Base-by-base conservation (phyloP, 2,888 invertebrate species). In the Nomada lathburiana region DNA sequence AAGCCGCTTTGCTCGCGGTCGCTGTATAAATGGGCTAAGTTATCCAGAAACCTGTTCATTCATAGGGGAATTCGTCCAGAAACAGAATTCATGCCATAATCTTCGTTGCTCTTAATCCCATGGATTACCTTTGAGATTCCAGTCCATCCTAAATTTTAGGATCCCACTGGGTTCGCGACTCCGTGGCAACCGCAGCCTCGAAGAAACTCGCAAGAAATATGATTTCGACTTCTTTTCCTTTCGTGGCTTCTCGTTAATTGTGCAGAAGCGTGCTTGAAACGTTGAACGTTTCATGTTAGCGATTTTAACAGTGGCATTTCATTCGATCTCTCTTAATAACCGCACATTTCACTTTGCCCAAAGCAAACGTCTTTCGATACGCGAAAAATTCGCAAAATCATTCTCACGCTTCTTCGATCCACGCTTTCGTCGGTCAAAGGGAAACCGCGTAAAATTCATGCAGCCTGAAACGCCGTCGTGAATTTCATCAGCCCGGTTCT, bases 1-100 rank as follows among this genome's bases (percentile, higher is more conserved):
- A 77, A 83, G 83, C 83, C 76, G 83, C 81, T 83, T 83, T 81
- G 57, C 76, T 57, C 36, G 70, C 1, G 81, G 76, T 77, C 29
- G 26, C 3, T 68, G 42, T 36, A 26, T 29, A 68, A 82, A 68
- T 78, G 67, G 69, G 11, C 20, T 70, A 11, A 3, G 20, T 44
- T 65, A n/a, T n/a, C 44, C 42, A 11, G 69, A 79, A 65, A 57
- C 53, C 18, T 53, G 26, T 65, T 23, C 29, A 52, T 68, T 71
- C 74, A 42, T 64, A 50, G 53, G 11, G 29, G 18, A 50, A n/a
- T 4, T n/a, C 59, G 2, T 10, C 20, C 50, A 20, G 36, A 3
- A 53, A 55, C 47, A 44, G 11, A 47, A 69, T 26, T 4, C 53
- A 13, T 47, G 1, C 2, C 18, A 26, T 47, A 53, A 53, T 64